Conservation (phyloP, 2,797 vertebrate species). For the Allochrocebus solatus region DNA sequence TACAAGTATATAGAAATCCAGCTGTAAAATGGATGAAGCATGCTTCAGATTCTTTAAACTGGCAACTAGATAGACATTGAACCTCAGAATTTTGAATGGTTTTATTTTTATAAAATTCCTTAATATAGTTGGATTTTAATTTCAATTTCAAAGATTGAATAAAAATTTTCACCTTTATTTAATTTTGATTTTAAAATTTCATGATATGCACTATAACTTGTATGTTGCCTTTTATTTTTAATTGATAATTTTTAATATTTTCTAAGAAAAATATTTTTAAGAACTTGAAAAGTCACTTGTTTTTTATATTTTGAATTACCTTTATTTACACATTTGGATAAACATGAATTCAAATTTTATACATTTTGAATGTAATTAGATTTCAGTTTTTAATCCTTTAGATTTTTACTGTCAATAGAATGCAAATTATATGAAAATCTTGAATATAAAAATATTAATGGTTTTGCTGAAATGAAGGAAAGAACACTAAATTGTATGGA, state of each 20-base stretch:
- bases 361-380: conserved; percentile 2
- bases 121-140: conserved; percentile 37
- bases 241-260: background rate
- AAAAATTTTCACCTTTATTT: conserved; percentile 27
- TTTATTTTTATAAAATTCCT: conserved; percentile 49
- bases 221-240: conserved; percentile 28
- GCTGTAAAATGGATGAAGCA: background rate
- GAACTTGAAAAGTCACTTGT: conserved; percentile 17
- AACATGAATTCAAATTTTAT: conserved; percentile 24
- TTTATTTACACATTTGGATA: background rate
- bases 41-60: conserved; percentile 18
- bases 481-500: background rate
- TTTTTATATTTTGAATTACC: conserved; percentile 26
- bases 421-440: conserved; percentile 20
- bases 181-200: conserved; percentile 32
- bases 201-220: background rate
- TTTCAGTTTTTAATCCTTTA: conserved; percentile 44
- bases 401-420: conserved; percentile 25
- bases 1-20: background rate
- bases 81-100: conserved; percentile 10
- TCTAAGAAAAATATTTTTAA: background rate
- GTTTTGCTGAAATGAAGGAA: conserved; percentile 52
- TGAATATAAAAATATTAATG: conserved; percentile 15
- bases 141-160: conserved; percentile 7
- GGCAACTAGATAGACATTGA: background rate